Evolutionary conservation across 2,888 invertebrate species (phyloP).

Genomic region (Didymodactylos carnosus): DNA sequence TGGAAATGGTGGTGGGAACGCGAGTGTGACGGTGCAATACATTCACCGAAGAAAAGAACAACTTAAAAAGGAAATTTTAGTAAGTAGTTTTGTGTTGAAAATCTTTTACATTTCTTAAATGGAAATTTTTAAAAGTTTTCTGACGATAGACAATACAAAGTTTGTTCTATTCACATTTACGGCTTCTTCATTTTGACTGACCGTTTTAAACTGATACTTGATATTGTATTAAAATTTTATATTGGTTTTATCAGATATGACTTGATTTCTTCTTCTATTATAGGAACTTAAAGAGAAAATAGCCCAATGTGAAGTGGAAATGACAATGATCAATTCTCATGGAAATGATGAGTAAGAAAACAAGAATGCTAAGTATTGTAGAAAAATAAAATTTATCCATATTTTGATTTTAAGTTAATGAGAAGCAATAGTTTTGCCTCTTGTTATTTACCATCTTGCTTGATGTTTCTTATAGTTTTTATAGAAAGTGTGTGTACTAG

Average conservation of each 20-base stretch:
- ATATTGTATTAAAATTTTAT: too few species aligned
- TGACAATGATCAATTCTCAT: neutral
- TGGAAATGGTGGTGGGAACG: too few species aligned
- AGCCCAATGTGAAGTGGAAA: neutral
- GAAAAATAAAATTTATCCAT: neutral
- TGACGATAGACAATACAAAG: too few species aligned
- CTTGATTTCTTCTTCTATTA: too few species aligned
- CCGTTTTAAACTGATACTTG: too few species aligned
- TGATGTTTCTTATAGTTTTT: neutral
- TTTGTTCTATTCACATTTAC: too few species aligned
- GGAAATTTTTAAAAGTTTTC: too few species aligned
- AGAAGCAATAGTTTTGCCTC: neutral
- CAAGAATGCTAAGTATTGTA: neutral
- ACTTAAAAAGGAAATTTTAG: neutral
- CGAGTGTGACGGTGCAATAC: neutral
- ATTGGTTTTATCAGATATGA: too few species aligned
- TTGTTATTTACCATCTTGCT: too few species aligned
- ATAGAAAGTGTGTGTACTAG: neutral
- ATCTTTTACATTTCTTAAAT: too few species aligned
- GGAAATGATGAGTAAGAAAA: neutral
- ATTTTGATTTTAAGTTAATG: neutral
- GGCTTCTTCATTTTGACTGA: too few species aligned
- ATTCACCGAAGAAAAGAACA: neutral
- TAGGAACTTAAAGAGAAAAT: conserved; percentile 1
- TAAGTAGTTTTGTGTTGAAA: too few species aligned